Evolutionary conservation across 2,888 invertebrate genomes (phyloP).

Genomic region (Raillietiella orientalis): DNA sequence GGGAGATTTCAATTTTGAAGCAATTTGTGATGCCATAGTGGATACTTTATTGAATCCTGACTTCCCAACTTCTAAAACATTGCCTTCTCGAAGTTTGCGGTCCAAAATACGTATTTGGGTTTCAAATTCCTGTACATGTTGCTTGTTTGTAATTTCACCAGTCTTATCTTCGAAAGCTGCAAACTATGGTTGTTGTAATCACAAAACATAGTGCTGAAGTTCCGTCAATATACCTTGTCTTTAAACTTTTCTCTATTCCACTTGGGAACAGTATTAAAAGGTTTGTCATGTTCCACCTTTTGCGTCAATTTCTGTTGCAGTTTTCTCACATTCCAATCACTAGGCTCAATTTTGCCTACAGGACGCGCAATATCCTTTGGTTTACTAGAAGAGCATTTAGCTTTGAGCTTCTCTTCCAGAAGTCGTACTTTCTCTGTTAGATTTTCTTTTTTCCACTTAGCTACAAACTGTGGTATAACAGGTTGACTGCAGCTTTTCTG

Average conservation of each 20-base stretch:
- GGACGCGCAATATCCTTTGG: constrained; percentile 43
- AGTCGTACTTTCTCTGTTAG: constrained; percentile 18
- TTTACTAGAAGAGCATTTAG: constrained; percentile 8
- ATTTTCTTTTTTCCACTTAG: too few relatives aligned
- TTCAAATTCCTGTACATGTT: background rate
- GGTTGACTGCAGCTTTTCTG: too few relatives aligned
- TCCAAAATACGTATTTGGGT: constrained; percentile 25
- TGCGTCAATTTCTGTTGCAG: constrained; percentile 58
- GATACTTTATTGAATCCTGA: constrained; percentile 42
- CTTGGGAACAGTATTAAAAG: too few relatives aligned
- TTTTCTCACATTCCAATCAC: constrained; percentile 67
- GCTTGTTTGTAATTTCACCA: too few relatives aligned
- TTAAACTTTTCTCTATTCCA: constrained; percentile 50
- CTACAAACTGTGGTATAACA: too few relatives aligned
- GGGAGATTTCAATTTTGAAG: constrained; percentile 11
- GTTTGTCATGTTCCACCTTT: constrained; percentile 25
- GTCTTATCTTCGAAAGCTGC: constrained; percentile 1
- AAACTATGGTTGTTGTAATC: constrained; percentile 4
- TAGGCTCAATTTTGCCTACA: constrained; percentile 53
- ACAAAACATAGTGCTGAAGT: too few relatives aligned
- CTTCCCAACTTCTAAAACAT: constrained; percentile 25
- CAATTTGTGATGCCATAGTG: constrained; percentile 47
- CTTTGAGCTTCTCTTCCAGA: constrained; percentile 42
- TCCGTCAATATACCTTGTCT: constrained; percentile 16
- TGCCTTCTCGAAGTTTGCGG: constrained; percentile 41